These are phyloP conservation scores for Mnemiopsis leidyi DNA, from an alignment of 37 sponge, comb jelly and placozoan genomes.

Conservation along the genomic window DNA sequence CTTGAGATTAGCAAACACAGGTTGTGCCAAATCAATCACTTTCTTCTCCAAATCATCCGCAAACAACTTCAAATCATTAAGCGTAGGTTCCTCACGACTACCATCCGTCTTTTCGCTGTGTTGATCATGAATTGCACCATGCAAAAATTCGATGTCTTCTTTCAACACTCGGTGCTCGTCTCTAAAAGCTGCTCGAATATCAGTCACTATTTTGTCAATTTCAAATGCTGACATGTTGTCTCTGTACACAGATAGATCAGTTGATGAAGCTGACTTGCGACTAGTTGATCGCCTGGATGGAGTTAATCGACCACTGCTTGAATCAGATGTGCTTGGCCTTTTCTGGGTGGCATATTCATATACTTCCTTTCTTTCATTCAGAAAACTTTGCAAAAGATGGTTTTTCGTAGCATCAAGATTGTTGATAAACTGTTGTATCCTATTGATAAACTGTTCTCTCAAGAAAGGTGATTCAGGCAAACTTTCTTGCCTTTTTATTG, in stretches of 20 bases:
- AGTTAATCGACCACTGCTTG: slow-evolving; percentile 1
- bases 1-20: not conserved
- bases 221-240: slow-evolving; percentile 59
- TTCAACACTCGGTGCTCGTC: slow-evolving; percentile 31
- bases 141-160: slow-evolving; percentile 48
- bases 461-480: slow-evolving; percentile 16
- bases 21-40: slow-evolving; percentile 35
- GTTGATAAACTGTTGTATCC: slow-evolving; percentile 36
- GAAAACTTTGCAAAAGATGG: slow-evolving; percentile 6
- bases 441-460: slow-evolving; percentile 27
- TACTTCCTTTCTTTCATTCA: not conserved
- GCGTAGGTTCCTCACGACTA: not conserved
- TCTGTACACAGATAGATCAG: slow-evolving; percentile 18
- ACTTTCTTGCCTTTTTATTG: not conserved
- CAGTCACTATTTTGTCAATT: slow-evolving; percentile 23
- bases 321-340: not conserved
- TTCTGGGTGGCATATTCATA: slow-evolving; percentile 47
- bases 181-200: slow-evolving; percentile 24
- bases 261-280: not conserved
- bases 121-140: not conserved
- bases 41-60: slow-evolving; percentile 59
- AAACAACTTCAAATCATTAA: not conserved
- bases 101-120: not conserved
- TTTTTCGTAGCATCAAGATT: slow-evolving; percentile 64
- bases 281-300: slow-evolving; percentile 9